Conservation (phyloP, 2,797 vertebrate species). For the Galago senegalensis region DNA sequence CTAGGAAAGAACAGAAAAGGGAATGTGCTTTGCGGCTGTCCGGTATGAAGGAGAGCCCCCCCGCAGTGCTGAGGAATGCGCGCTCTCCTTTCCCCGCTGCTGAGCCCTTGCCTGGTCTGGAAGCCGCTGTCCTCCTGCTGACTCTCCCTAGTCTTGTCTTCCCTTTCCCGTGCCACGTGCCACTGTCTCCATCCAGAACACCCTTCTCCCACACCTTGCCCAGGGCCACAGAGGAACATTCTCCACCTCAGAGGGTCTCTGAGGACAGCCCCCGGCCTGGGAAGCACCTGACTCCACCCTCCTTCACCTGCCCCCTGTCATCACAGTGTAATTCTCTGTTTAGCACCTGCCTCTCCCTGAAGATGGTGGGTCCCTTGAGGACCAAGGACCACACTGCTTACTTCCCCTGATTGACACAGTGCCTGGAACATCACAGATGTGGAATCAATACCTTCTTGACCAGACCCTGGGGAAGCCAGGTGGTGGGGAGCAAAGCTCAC, state of each 20-base stretch:
- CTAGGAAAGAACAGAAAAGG: not conserved
- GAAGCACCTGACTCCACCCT: not conserved
- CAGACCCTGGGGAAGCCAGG: not conserved
- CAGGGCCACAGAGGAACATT: fast-evolving
- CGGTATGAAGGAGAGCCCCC: not conserved
- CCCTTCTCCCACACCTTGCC: not conserved
- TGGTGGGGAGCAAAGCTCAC: not conserved
- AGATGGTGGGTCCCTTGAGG: not conserved
- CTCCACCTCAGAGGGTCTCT: not conserved
- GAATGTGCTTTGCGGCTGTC: not conserved
- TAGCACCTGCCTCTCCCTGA: not conserved
- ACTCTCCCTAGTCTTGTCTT: not conserved
- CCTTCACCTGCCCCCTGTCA: not conserved
- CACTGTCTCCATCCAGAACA: not conserved
- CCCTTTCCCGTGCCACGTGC: fast-evolving
- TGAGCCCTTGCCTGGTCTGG: not conserved
- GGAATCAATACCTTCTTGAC: fast-evolving
- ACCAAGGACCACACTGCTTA: not conserved
- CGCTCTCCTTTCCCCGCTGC: fast-evolving
- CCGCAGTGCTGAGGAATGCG: not conserved
- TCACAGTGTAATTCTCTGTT: not conserved
- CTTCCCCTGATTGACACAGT: not conserved
- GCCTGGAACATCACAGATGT: fast-evolving
- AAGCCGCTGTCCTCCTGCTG: not conserved
- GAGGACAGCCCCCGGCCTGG: fast-evolving